Conservation (phyloP, 2,797 vertebrate species). For the Periophthalmus magnuspinnatus region DNA sequence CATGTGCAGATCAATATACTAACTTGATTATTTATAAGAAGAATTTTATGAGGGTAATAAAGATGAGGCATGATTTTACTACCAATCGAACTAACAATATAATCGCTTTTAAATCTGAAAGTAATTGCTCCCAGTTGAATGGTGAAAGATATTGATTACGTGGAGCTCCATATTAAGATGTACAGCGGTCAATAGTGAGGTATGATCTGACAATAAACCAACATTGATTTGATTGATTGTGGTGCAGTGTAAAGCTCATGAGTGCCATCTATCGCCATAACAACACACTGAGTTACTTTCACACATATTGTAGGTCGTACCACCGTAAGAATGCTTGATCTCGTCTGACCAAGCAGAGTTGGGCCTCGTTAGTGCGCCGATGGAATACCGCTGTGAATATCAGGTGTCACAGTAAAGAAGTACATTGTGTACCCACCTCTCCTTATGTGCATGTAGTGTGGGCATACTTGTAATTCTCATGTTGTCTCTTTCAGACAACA, state of each 20-base stretch:
- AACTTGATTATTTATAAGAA: not conserved
- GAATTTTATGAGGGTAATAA: not conserved
- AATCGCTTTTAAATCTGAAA: not conserved
- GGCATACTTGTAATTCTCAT: no score
- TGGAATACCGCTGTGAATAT: no score
- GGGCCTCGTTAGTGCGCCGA: no score
- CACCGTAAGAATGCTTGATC: no score
- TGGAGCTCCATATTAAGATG: not conserved
- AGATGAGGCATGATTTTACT: not conserved
- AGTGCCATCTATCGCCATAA: not conserved
- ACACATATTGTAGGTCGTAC: no score
- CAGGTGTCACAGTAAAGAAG: no score
- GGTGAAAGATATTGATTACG: not conserved
- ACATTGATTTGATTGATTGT: not conserved
- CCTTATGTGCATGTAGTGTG: no score
- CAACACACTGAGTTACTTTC: no score
- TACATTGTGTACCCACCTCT: no score
- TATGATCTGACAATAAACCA: not conserved
- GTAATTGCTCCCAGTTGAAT: not conserved
- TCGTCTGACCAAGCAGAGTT: no score
- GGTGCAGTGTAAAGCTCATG: not conserved
- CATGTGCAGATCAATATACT: not conserved
- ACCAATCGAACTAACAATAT: not conserved
- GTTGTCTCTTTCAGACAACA: no score
- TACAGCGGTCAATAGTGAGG: not conserved